A percentile compares a stretch with the other conserved stretches of the same genome.
phyloP scores from a whole-genome alignment of 2,113 vertebrate species.

The Macrotis lagotis region DNA sequence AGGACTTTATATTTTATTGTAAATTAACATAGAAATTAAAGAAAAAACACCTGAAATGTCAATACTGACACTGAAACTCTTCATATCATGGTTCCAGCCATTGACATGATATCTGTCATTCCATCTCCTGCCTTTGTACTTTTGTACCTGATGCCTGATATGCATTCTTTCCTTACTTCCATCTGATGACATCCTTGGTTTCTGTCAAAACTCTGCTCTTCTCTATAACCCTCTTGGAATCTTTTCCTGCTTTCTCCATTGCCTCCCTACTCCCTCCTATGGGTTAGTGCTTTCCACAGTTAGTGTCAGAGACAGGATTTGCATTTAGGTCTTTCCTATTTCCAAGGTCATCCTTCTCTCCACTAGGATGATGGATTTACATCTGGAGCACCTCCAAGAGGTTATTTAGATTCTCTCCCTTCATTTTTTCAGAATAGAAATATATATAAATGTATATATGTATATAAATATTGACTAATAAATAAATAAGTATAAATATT shows the following conservation, averaged over 20 bases:
- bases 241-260: not conserved
- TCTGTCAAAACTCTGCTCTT: not conserved
- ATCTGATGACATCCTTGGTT: not conserved
- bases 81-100: not conserved
- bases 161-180: not conserved
- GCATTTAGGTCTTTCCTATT: not conserved
- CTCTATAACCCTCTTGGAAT: not conserved
- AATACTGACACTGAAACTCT: not conserved
- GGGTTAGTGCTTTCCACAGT: not conserved
- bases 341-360: not conserved
- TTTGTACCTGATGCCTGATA: not conserved
- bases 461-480: no score
- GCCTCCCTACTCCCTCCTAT: not conserved
- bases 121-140: not conserved
- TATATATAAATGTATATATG: no score
- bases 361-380: not conserved
- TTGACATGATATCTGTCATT: not conserved
- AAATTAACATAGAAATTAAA: not conserved
- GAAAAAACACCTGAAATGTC: no score
- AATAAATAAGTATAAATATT: no score
- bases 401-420: not conserved
- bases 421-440: not conserved
- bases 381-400: not conserved
- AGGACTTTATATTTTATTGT: not conserved
- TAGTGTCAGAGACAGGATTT: not conserved